Base-by-base conservation (phyloP, 1,140 invertebrate genomes). In the Trachymyrmex cornetzi region DNA sequence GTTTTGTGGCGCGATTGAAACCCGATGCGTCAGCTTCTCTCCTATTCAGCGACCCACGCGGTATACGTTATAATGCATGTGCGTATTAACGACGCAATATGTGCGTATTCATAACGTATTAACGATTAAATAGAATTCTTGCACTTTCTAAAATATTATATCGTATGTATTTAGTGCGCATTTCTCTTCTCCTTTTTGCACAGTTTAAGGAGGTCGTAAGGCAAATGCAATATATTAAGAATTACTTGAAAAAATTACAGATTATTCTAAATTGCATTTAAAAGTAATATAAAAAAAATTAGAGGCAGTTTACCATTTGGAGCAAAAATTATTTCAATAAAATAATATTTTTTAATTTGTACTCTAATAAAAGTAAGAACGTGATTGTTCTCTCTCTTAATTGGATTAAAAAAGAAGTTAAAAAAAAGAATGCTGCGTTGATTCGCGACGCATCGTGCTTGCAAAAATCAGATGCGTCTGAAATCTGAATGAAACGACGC, bases 401-500 rank as follows among this genome's bases (percentile, higher is more conserved):
- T 9, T 48, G 38, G 1, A n/a, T 44, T 48, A 16, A 3, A 69
- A 22, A 50, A 50, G 22, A 69, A 48, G 7, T 14, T 50, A 9
- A 34, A 34, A 34, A 34, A 34, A 6, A 34, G 0, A 34, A 34
- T 3, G 9, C 14, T 48, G 4, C 14, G n/a, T 44, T 7, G 19
- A 67, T 44, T 67, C 14, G 38, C 38, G 6, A 79, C 24, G 63
- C 3, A 66, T 44, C 38, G 9, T 11, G 9, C 38, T 12, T 69
- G 16, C 24, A n/a, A 72, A 80, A 80, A 74, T 30, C n/a, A 12
- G 14, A 19, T 12, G 0, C 50, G 59, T 44, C 75, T 72, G 69
- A 79, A 77, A 48, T 44, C 85, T 72, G 69, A 86, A 77, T 86
- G 55, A 59, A 74, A 71, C 61, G 82, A 53, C 44, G 57, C 44